Conservation (phyloP, 2,113 vertebrate species). For the Ptyas mucosa region DNA sequence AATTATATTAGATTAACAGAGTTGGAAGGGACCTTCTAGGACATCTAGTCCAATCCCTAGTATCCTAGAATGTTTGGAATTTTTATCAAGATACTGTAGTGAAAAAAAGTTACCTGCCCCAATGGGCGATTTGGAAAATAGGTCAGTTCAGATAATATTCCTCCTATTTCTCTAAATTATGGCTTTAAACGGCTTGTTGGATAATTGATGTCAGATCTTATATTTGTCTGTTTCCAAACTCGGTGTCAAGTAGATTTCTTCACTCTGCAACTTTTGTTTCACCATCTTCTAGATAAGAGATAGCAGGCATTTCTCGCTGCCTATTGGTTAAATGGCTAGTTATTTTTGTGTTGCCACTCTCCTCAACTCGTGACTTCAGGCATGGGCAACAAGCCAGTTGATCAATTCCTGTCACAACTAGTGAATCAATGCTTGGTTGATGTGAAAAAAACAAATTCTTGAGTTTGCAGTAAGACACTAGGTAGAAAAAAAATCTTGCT, state of each 20-base stretch:
- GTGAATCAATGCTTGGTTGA: background rate
- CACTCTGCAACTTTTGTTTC: background rate
- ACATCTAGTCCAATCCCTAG: too few species aligned
- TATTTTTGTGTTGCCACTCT: background rate
- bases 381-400: background rate
- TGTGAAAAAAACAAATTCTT: background rate
- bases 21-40: too few species aligned
- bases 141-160: background rate
- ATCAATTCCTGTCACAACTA: background rate
- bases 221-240: background rate
- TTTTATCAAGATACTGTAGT: background rate
- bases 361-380: background rate
- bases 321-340: background rate
- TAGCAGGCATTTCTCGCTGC: background rate
- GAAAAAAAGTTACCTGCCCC: background rate
- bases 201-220: background rate
- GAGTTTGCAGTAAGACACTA: background rate
- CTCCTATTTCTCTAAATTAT: background rate
- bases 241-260: background rate
- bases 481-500: background rate
- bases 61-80: background rate
- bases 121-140: background rate
- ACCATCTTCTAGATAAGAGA: background rate
- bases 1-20: too few species aligned
- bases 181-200: background rate